Percentiles rank a stretch among this genome's conserved stretches.
phyloP scores from a whole-genome alignment of 2,888 invertebrate genomes.

The Calameuta filiformis region DNA sequence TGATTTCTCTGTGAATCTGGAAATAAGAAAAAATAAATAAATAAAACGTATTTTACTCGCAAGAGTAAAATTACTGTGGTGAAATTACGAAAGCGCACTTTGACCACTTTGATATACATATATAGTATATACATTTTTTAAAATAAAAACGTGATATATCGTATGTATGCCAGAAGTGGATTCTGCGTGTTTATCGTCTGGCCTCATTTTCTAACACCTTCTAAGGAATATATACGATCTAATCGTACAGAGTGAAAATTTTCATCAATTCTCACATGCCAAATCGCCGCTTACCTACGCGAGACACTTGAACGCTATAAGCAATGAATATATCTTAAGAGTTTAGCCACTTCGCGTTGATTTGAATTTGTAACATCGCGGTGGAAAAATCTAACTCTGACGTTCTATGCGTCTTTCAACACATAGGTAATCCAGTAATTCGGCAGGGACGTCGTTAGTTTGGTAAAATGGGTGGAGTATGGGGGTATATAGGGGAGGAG shows the following conservation, averaged over 20 bases:
- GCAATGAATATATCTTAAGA: neutral
- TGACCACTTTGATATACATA: too few relatives aligned
- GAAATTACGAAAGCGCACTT: neutral
- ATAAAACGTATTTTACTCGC: neutral
- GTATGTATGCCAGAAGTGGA: neutral
- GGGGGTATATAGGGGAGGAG: constrained; percentile 39
- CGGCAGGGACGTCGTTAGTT: constrained; percentile 39
- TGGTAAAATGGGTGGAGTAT: constrained; percentile 40
- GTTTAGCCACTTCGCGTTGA: neutral
- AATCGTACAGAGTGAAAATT: neutral
- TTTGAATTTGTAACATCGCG: neutral
- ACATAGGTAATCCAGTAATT: constrained; percentile 54
- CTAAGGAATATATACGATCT: neutral
- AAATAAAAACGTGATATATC: neutral
- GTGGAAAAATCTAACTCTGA: neutral
- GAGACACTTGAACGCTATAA: neutral
- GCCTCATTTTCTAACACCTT: neutral
- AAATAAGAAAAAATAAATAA: neutral
- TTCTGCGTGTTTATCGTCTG: neutral
- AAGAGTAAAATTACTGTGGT: neutral
- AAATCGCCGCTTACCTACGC: neutral
- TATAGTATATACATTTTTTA: neutral
- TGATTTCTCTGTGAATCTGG: neutral
- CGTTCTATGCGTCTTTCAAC: neutral
- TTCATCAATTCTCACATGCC: neutral